Percentiles rank a stretch among this genome's conserved stretches.
Conservation (phyloP, 2,113 vertebrate species). For the Phylloscopus whistleri region DNA sequence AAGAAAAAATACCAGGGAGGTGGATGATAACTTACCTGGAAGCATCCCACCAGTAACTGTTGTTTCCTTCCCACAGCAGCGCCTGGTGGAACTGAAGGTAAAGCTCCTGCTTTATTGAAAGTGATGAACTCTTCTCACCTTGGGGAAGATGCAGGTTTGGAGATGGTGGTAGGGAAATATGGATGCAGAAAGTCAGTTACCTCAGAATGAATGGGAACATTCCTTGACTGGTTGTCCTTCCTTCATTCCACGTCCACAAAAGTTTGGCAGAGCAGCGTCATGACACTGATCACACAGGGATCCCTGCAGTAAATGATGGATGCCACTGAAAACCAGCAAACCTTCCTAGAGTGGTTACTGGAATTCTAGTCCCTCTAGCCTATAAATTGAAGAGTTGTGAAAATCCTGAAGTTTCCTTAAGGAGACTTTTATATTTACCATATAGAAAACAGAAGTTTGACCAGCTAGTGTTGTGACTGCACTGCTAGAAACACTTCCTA, state of each 20-base stretch:
- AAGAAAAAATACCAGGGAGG: background rate
- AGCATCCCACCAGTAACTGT: background rate
- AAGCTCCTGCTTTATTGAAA: background rate
- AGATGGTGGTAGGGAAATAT: background rate
- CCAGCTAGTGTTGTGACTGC: background rate
- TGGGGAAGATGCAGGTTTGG: background rate
- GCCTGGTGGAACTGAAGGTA: slow-evolving; percentile 59
- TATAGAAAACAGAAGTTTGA: background rate
- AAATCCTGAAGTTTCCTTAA: background rate
- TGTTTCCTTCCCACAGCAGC: slow-evolving; percentile 22
- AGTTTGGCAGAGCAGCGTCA: background rate
- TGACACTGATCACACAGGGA: background rate
- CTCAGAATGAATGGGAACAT: background rate
- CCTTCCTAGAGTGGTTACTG: background rate
- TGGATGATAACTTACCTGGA: background rate
- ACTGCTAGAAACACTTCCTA: background rate
- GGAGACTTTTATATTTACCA: background rate
- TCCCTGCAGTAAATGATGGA: background rate
- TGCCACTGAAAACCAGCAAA: background rate
- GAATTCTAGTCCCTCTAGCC: background rate
- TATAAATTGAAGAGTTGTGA: background rate
- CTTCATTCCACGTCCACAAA: background rate
- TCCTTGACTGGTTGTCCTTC: background rate
- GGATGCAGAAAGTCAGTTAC: background rate
- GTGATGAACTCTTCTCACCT: background rate